Conservation (phyloP, 1,140 invertebrate species). For the Macrosteles quadrilineatus region DNA sequence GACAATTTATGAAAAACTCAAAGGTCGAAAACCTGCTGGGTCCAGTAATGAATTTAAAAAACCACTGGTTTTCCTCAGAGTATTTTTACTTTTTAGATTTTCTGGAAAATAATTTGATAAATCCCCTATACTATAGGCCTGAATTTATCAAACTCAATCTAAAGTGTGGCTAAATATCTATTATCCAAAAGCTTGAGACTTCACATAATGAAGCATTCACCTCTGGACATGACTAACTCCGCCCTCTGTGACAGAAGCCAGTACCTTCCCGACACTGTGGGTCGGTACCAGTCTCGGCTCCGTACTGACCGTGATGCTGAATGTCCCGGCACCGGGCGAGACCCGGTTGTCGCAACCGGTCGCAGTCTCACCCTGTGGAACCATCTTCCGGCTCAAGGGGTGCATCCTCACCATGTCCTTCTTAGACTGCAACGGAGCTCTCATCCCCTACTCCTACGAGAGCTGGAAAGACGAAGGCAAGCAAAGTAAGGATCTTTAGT, state of each 20-base stretch:
- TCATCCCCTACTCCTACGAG: conserved; percentile 82
- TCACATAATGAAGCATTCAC: conserved; percentile 36
- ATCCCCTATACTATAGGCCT: no score
- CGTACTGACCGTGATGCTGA: conserved; percentile 88
- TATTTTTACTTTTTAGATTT: no score
- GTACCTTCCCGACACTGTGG: conserved; percentile 85
- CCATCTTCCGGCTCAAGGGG: conserved; percentile 93
- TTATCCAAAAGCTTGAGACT: neutral
- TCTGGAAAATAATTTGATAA: no score
- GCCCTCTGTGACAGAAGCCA: conserved; percentile 63
- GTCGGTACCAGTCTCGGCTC: conserved; percentile 95
- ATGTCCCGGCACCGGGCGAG: conserved; percentile 77
- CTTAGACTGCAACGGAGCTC: conserved; percentile 88
- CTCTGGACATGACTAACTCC: neutral
- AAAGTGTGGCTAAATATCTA: neutral
- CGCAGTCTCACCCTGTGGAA: conserved; percentile 85
- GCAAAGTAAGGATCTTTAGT: conserved; percentile 68
- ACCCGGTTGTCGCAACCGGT: conserved; percentile 82
- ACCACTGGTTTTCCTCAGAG: no score
- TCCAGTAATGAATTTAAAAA: no score
- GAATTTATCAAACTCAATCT: no score
- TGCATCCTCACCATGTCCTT: conserved; percentile 92
- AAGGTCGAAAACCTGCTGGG: no score
- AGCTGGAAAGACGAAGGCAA: conserved; percentile 80
- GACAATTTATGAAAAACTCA: no score